These are phyloP conservation scores for Sesia apiformis DNA, from an alignment of 2,888 invertebrate species.

Conservation along the genomic window DNA sequence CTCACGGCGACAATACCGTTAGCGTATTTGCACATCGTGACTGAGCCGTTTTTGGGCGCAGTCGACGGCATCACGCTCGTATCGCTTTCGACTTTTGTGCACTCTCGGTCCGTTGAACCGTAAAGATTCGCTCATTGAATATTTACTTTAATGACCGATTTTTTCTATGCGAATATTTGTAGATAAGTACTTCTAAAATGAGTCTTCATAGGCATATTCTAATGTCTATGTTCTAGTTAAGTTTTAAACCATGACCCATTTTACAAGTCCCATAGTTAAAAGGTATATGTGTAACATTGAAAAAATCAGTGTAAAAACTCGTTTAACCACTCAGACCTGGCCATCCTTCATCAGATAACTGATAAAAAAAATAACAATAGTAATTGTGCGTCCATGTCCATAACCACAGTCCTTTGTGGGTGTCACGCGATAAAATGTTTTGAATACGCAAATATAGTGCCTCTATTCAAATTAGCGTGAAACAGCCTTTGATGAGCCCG, in stretches of 20 bases:
- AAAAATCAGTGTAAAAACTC: no score
- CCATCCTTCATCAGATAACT: background rate
- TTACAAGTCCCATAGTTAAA: no score
- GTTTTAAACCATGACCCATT: no score
- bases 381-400: slow-evolving; percentile 5
- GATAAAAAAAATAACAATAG: background rate
- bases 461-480: slow-evolving; percentile 35
- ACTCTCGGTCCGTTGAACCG: slow-evolving; percentile 19
- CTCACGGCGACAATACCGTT: slow-evolving; percentile 33
- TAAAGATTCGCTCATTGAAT: slow-evolving; percentile 10
- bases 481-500: slow-evolving; percentile 33
- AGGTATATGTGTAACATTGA: no score
- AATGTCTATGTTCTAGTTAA: no score
- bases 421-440: slow-evolving; percentile 34
- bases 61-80: background rate
- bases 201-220: no score
- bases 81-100: slow-evolving; percentile 16
- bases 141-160: background rate
- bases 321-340: no score
- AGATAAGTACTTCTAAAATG: no score
- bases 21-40: slow-evolving; percentile 44
- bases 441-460: slow-evolving; percentile 36
- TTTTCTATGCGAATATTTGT: no score
- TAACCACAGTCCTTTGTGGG: slow-evolving; percentile 28
- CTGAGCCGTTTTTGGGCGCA: slow-evolving; percentile 8